phyloP scores from a whole-genome alignment of 2,888 invertebrate species.

The Mythimna pallens region DNA sequence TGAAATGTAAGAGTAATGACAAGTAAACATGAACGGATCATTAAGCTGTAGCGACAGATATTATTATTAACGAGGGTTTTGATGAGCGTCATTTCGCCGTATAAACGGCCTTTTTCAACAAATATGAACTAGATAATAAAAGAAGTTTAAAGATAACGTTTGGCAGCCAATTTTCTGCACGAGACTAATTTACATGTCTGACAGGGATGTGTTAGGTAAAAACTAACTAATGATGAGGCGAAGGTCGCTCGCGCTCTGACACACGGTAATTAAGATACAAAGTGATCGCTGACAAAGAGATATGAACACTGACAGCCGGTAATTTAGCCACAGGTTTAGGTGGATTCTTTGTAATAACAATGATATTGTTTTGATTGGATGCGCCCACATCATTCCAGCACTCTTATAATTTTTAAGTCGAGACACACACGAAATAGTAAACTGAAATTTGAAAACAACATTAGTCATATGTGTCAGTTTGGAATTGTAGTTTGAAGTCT shows the following conservation, averaged over 20 bases:
- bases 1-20: constrained; percentile 8
- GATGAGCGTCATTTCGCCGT: constrained; percentile 35
- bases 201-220: constrained; percentile 69
- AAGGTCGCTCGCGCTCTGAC: constrained; percentile 70
- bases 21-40: constrained; percentile 37
- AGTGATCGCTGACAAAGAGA: constrained; percentile 62
- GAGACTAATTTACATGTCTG: constrained; percentile 74
- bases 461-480: background rate
- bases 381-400: constrained; percentile 20
- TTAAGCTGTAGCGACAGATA: constrained; percentile 26
- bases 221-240: constrained; percentile 68
- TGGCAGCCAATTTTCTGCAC: constrained; percentile 54
- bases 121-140: constrained; percentile 49
- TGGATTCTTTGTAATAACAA: constrained; percentile 37
- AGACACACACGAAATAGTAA: background rate
- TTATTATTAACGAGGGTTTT: constrained; percentile 44
- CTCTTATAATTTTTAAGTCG: constrained; percentile 2
- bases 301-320: constrained; percentile 67
- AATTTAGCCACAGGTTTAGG: constrained; percentile 51
- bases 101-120: constrained; percentile 35
- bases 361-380: constrained; percentile 45
- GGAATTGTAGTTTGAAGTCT: constrained; percentile 9
- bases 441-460: background rate
- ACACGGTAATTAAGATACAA: constrained; percentile 76
- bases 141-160: constrained; percentile 54